These are phyloP conservation scores for Syritta pipiens DNA, from an alignment of 2,888 invertebrate species.

Conservation along the genomic window DNA sequence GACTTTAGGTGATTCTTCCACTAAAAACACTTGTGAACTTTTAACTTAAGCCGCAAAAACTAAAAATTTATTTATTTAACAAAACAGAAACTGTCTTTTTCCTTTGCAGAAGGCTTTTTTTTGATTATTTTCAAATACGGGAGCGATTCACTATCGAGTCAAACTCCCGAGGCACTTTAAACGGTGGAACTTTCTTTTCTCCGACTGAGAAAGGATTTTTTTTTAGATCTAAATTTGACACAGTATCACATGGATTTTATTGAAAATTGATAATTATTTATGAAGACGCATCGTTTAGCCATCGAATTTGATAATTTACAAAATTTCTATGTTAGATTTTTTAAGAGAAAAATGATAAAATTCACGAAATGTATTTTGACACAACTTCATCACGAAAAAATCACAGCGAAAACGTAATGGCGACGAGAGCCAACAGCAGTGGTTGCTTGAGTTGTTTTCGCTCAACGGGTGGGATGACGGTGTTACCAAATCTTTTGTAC, in stretches of 20 bases:
- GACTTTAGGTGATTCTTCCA: too few species aligned
- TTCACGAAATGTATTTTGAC: constrained; percentile 65
- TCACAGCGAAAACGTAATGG: constrained; percentile 68
- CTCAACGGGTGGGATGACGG: constrained; percentile 25
- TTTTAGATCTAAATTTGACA: constrained; percentile 31
- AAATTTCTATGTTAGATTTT: constrained; percentile 23
- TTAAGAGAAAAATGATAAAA: constrained; percentile 42
- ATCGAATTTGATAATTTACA: constrained; percentile 34
- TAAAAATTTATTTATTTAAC: too few species aligned
- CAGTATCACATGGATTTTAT: constrained; percentile 26
- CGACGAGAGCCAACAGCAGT: constrained; percentile 47
- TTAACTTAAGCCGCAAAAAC: too few species aligned
- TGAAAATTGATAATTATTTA: not conserved
- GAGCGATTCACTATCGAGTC: constrained; percentile 56
- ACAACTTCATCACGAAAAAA: constrained; percentile 62
- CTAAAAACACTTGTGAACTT: too few species aligned
- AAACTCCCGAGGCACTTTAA: constrained; percentile 64
- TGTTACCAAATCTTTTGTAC: constrained; percentile 6
- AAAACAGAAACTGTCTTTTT: constrained; percentile 32
- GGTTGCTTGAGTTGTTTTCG: constrained; percentile 53
- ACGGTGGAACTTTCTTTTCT: constrained; percentile 58
- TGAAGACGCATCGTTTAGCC: constrained; percentile 9
- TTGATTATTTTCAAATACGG: constrained; percentile 48
- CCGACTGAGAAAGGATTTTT: constrained; percentile 35
- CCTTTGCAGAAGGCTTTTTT: constrained; percentile 24